Percentiles rank a stretch among this genome's conserved stretches.
Conservation (phyloP, 2,113 vertebrate species). For the Sus scrofa region DNA sequence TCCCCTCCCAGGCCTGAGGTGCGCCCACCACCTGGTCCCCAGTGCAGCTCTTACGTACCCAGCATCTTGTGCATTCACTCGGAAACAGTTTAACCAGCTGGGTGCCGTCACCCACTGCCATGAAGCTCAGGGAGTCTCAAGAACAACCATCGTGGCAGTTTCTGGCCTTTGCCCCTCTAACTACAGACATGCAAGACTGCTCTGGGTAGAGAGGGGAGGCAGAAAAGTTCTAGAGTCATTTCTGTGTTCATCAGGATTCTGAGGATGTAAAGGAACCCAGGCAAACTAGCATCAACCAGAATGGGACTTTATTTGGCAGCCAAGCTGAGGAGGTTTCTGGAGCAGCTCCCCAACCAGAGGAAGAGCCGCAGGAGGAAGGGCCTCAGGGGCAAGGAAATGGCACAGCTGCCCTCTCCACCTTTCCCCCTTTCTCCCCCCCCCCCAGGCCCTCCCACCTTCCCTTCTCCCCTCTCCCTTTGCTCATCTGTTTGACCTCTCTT, state of each 20-base stretch:
- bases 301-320: neutral
- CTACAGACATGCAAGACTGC: neutral
- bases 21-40: rapidly evolving
- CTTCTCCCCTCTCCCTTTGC: neutral
- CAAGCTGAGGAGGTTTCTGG: neutral
- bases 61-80: rapidly evolving
- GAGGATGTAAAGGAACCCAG: neutral
- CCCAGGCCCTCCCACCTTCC: rapidly evolving
- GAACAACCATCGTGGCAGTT: neutral
- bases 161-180: neutral
- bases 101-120: rapidly evolving
- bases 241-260: neutral
- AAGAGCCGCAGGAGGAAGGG: neutral
- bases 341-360: neutral
- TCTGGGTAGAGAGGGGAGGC: neutral
- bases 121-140: neutral
- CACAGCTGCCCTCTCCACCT: neutral
- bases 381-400: rapidly evolving
- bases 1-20: neutral
- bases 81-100: neutral
- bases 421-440: too few relatives aligned
- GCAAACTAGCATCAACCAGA: neutral
- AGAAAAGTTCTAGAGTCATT: neutral
- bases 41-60: too few relatives aligned
- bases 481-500: neutral